Percentiles rank a stretch among this genome's conserved stretches.
phyloP scores from a whole-genome alignment of 2,113 vertebrate species.

The Tetrax tetrax region DNA sequence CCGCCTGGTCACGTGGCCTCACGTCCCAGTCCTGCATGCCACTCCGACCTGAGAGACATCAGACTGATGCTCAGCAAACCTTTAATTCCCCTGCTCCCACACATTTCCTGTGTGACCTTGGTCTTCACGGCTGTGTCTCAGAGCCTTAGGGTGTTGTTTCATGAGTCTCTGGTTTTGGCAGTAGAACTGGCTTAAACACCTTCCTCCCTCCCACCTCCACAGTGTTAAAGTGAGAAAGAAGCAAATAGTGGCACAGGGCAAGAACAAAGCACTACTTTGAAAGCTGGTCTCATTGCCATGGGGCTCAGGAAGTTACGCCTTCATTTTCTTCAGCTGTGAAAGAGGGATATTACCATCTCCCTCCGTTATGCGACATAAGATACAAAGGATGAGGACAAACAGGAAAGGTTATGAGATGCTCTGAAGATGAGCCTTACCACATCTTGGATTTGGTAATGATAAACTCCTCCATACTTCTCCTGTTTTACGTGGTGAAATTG shows the following conservation, averaged over 20 bases:
- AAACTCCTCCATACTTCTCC: background rate
- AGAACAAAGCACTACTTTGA: background rate
- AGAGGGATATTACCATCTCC: background rate
- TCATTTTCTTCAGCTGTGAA: background rate
- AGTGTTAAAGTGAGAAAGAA: background rate
- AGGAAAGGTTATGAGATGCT: background rate
- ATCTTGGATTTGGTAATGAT: background rate
- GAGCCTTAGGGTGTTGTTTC: background rate
- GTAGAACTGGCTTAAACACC: background rate
- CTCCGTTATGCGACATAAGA: rapidly evolving
- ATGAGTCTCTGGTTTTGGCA: background rate
- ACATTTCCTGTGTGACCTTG: background rate
- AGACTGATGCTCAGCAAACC: background rate
- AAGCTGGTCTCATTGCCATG: background rate
- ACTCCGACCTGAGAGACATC: background rate
- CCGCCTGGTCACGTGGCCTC: background rate
- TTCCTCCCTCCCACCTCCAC: constrained; percentile 18
- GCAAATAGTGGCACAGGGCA: background rate
- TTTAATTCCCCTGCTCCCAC: background rate
- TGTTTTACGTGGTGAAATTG: background rate
- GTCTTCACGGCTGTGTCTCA: background rate
- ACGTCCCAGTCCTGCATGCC: rapidly evolving
- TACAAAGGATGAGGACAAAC: background rate
- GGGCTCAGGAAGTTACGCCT: background rate
- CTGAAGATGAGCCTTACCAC: background rate